Base-by-base conservation (phyloP, 2,797 vertebrate species). In the Coendou prehensilis region DNA sequence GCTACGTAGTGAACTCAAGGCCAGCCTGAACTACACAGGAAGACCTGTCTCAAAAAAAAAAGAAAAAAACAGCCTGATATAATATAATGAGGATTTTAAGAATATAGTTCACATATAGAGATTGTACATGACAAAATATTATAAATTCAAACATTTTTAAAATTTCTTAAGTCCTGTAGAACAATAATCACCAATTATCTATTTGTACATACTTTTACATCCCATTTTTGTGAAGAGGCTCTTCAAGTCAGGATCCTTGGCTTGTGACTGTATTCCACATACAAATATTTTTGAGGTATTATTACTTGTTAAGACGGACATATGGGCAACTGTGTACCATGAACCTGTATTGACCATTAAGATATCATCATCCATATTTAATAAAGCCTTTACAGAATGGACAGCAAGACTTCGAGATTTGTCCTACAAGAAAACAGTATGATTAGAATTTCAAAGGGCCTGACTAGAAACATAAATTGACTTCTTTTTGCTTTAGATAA, bases 321-420 rank as follows among this genome's bases (percentile, higher is more conserved):
- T 98, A 93, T 99, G 99, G 85, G 99, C 99, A 86, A 99, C 90
- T 6, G 99, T 99, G 96, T 99, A 98, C 96, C 98, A 98, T 0
- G 99, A 99, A 89, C 99, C 99, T 61, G 95, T 86, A 50, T 99
- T 99, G 90, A 98, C 99, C 98, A 99, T 97, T 59, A 99, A 98
- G 80, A 99, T 45, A 37, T 99, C 99, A 17, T 98, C 99, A 6
- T 98, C 98, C 9, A 97, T 97, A 61, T 97, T 98, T 98, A 99
- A 41, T 97, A 99, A 98, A 0, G 98, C 97, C 92, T 96, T 98
- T 11, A 98, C 99, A 18, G 99, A 98, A 73, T 99, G 99, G 1
- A 99, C 99, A 73, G 99, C 99, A 22, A 99, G 97, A 95, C 99
- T 99, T 97, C 99, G 99, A 71, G 98, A 99, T 97, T 99, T 99